Base-by-base conservation (phyloP, 1,140 invertebrate genomes). In the Brachionus rotundiformis region DNA sequence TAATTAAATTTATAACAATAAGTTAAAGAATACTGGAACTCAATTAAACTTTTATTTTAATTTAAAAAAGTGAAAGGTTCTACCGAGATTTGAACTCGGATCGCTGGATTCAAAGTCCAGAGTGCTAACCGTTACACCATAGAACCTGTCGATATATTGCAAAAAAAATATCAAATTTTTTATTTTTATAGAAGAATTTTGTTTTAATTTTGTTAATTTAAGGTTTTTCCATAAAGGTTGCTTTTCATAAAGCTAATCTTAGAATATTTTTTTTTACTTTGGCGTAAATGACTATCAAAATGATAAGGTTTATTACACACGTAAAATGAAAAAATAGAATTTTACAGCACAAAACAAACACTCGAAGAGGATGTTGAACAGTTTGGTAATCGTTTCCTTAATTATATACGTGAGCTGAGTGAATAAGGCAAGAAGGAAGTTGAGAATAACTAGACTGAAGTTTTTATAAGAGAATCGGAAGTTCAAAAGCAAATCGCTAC, bases 111-210 rank as follows among this genome's bases (percentile, higher is more conserved):
- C 39, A 41, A 41, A 41, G 47, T 54, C 47, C 47, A 54, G 47
- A 54, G 47, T 54, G 47, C 47, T 54, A 54, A 54, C 47, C 19
- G 47, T 54, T 54, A 54, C 47, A 54, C 47, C 47, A 54, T 54
- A 54, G 47, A 41, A 41, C 39, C 39, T 41, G 3, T 41, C 7
- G 39, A 41, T 41, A 41, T 41, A 39, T 41, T 41, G 7, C 1
- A 39, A 39, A 10, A 10, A 3, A 39, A 39, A 39, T 39, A n/a
- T n/a, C n/a, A n/a, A n/a, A n/a, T n/a, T n/a, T n/a, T n/a, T n/a
- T n/a, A n/a, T n/a, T n/a, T 41, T 41, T 41, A 41, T 41, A 7
- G 39, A 41, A n/a, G n/a, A n/a, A n/a, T n/a, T n/a, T n/a, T n/a
- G n/a, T n/a, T n/a, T n/a, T n/a, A n/a, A n/a, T n/a, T n/a, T n/a